A percentile compares a stretch with the other conserved stretches of the same genome.
phyloP scores from a whole-genome alignment of 2,113 vertebrate species.

The Paracanthobrama guichenoti region DNA sequence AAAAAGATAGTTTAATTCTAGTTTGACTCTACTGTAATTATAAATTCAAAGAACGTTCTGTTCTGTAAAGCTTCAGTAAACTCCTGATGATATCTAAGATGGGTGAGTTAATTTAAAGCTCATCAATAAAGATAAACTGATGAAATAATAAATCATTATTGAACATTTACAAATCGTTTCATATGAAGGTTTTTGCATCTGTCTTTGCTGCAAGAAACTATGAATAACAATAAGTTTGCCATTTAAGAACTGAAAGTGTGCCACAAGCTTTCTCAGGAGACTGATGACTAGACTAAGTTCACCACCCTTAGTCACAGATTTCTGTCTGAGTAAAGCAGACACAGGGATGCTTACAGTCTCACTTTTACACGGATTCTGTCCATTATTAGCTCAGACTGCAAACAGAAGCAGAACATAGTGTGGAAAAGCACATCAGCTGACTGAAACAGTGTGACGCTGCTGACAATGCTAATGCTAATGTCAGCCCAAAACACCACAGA shows the following conservation, averaged over 20 bases:
- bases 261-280: slow-evolving; percentile 17
- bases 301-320: not conserved
- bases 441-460: not conserved
- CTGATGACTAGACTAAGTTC: slow-evolving; percentile 27
- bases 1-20: not conserved
- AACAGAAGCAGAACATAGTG: not conserved
- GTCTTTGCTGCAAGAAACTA: not conserved
- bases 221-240: not conserved
- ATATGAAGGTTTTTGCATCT: not conserved
- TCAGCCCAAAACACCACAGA: slow-evolving; percentile 8
- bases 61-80: not conserved
- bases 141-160: not conserved
- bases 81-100: not conserved
- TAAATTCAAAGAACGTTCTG: not conserved
- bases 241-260: slow-evolving; percentile 27
- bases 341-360: not conserved
- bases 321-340: slow-evolving; percentile 1
- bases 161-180: not conserved
- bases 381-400: not conserved
- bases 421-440: slow-evolving; percentile 14
- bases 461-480: slow-evolving; percentile 3
- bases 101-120: not conserved
- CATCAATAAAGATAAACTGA: not conserved
- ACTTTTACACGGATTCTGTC: not conserved
- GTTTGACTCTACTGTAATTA: not conserved